phyloP scores from a whole-genome alignment of 2,888 invertebrate species.

The Xylota segnis region DNA sequence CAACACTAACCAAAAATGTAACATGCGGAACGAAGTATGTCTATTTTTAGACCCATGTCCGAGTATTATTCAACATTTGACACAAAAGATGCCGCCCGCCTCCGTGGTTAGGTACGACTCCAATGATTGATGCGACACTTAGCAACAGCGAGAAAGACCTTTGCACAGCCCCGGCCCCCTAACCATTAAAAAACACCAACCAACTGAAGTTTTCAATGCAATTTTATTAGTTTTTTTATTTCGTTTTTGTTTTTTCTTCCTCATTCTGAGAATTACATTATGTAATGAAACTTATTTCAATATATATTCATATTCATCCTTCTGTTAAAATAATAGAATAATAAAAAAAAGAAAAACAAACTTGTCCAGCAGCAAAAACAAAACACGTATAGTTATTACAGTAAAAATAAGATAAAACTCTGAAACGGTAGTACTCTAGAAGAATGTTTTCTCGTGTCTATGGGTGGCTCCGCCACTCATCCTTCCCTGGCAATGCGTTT shows the following conservation, averaged over 20 bases:
- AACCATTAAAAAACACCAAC: constrained; percentile 21
- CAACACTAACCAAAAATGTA: neutral
- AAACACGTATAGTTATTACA: constrained; percentile 21
- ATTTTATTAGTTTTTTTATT: constrained; percentile 67
- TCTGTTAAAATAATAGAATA: constrained; percentile 42
- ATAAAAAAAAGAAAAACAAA: constrained; percentile 32
- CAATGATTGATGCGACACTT: constrained; percentile 33
- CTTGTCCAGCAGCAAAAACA: constrained; percentile 43
- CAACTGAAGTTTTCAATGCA: constrained; percentile 65
- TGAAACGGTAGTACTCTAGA: constrained; percentile 39
- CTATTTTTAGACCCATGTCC: constrained; percentile 44
- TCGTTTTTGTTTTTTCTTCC: constrained; percentile 33
- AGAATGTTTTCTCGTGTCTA: constrained; percentile 51
- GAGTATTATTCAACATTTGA: constrained; percentile 43
- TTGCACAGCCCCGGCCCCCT: neutral
- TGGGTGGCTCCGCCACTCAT: constrained; percentile 47
- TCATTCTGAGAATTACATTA: constrained; percentile 58
- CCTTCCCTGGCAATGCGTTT: constrained; percentile 60
- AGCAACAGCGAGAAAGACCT: constrained; percentile 47
- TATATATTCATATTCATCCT: constrained; percentile 36
- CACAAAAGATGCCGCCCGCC: constrained; percentile 8
- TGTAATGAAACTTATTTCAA: constrained; percentile 55
- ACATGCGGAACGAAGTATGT: neutral
- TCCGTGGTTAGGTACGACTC: neutral
- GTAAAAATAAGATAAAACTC: constrained; percentile 37